Evolutionary conservation across 2,888 invertebrate genomes (phyloP), one percentile per base, ranked within the genome.

Genomic region (Asteroscopus sphinx): DNA sequence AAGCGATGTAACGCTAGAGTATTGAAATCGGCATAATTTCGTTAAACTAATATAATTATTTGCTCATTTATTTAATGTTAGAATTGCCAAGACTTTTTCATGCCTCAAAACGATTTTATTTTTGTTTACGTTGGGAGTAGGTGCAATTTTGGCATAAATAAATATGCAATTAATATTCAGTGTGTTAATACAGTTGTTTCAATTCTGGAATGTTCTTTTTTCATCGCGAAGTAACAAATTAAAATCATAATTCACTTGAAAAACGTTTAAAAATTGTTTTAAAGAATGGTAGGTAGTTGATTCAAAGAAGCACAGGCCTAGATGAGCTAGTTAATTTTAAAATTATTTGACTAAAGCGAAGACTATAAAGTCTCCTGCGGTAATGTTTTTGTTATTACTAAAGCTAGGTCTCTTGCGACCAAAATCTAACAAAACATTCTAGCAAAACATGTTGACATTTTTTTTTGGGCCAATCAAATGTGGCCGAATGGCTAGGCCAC

Each of bases 81-180:
- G 61, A 78, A 78, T 78, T 75, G 69, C 49, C 73, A 66, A 72
- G 49, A 64, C 47, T 56, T 41, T 72, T 68, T 72, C 49, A 41
- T 65, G 45, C 26, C 26, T 46, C 30, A 26, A 54, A 39, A 35
- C 35, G 33, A 6, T 59, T 67, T 68, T 65, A 59, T 52, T 69
- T 69, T 48, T 60, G 56, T 57, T 53, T 57, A 60, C 16, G 59
- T 56, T 53, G 62, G 64, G 68, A 63, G 55, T 57, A 65, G 68
- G 81, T 80, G 78, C 80, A 78, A 80, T 78, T 79, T 73, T 79
- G 61, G 75, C 71, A 60, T 71, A 15, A 76, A 78, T 79, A 77
- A 76, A 76, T 76, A 73, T 71, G 72, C 71, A 73, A 74, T 68
- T 37, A 39, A 41, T 37, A 4, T 32, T 46, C 40, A 13, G 39